Base-by-base conservation (phyloP, 2,888 invertebrate genomes). In the Drosophila mulleri region DNA sequence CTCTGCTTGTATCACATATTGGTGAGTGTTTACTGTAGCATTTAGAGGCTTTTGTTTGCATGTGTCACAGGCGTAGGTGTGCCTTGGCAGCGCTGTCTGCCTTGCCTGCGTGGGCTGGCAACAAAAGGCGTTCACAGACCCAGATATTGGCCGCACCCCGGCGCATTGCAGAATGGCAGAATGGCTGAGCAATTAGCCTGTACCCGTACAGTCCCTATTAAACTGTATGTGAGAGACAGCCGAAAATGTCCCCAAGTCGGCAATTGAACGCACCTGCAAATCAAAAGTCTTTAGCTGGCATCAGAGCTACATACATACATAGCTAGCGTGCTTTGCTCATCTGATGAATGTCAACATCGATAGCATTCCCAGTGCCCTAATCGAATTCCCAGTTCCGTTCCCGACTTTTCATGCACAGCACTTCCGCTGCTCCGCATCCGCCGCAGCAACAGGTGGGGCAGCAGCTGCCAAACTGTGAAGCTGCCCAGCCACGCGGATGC, bases 1-100 rank as follows among this genome's bases (percentile, higher is more conserved):
- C n/a, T 11, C n/a, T 18, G 42, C 18, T 18, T 18, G 29, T 29
- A 14, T 41, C 42, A 9, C 23, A 42, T 42, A 18, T 16, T 18
- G 12, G 50, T 32, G 44, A 37, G 65, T 63, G 60, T 37, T 59
- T 16, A 77, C 75, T 77, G 80, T 77, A 60, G 35, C 23, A 58
- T 42, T 78, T 18, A 45, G 41, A 61, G 14, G 44, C 42, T 47
- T 64, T 66, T 72, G 44, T 42, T 53, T 11, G 16, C 16, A 26
- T 47, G 26, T 47, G 26, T 16, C 44, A 18, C 67, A 53, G 32
- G 69, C 68, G 80, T 73, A 54, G 65, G 80, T 70, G 75, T 67
- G 69, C 39, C 66, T 16, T 57, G 45, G 37, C 47, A 16, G 52
- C 32, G 47, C 50, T 20, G 67, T 69, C 64, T 69, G 69, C 59